Percentiles rank a stretch among this genome's conserved stretches.
phyloP scores from a whole-genome alignment of 2,797 vertebrate species.

The Triplophysa yarkandensis region DNA sequence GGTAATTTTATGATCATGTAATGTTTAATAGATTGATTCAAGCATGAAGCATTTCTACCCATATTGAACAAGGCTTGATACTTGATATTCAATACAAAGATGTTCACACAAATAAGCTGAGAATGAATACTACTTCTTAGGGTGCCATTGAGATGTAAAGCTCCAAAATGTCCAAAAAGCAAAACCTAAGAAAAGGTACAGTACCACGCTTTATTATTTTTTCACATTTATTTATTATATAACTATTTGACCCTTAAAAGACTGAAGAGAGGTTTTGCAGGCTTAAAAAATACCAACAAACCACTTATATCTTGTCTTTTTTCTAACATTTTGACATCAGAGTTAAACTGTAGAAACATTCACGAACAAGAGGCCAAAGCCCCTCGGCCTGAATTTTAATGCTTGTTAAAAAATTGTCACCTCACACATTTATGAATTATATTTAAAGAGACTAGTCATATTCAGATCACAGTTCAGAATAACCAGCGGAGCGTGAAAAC shows the following conservation, averaged over 20 bases:
- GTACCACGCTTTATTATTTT: background rate
- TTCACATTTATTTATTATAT: background rate
- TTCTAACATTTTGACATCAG: background rate
- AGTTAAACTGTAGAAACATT: background rate
- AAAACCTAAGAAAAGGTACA: background rate
- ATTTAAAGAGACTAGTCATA: conserved; percentile 1
- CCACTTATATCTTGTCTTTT: too few relatives aligned
- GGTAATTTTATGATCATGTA: background rate
- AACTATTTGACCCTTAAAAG: background rate
- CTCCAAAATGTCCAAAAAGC: background rate
- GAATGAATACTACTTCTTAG: too few relatives aligned
- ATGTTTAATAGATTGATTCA: background rate
- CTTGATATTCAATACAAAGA: background rate
- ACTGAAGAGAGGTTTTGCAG: too few relatives aligned
- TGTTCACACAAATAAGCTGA: background rate
- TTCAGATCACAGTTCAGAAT: conserved; percentile 20
- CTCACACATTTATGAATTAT: background rate
- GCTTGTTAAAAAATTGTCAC: background rate
- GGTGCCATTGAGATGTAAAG: background rate
- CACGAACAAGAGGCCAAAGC: background rate
- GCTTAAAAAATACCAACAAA: background rate
- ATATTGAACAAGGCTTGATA: background rate
- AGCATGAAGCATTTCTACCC: background rate
- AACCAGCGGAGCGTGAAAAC: conserved; percentile 3
- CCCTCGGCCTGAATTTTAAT: background rate